Base-by-base conservation (phyloP, 2,888 invertebrate genomes). In the Labia minor region DNA sequence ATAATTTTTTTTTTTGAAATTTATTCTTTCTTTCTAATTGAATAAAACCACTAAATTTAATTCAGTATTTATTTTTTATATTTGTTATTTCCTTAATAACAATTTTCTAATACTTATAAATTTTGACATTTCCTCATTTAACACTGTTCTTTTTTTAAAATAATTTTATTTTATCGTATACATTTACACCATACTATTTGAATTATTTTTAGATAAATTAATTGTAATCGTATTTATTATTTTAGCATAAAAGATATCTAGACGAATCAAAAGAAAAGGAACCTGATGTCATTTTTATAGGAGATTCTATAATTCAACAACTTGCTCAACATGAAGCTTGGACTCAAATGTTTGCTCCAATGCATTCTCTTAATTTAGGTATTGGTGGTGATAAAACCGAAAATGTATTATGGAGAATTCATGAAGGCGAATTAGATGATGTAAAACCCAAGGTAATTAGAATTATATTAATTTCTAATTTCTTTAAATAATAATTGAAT, bases 361-460 rank as follows among this genome's bases (percentile, higher is more conserved):
- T 95, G 76, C 95, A 95, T 78, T 89, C 91, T 76, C 84, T 95
- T 72, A 95, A 95, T 78, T 91, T 92, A 79, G 93, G 94, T 73
- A 90, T 95, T 74, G 88, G 91, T 72, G 89, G 87, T 70, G 95
- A 95, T 78, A 85, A 87, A 76, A 90, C 91, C 37, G 89, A 95
- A 77, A 87, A 95, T 82, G 86, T 95, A 14, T 80, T 95, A 49
- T 95, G 95, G 95, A 83, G 95, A 73, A 85, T 95, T 63, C 83
- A 85, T 75, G 91, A 95, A 80, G 95, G 94, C 65, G 93, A 93
- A 79, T 79, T 95, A 73, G 93, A 95, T 76, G 85, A 88, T 80
- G 87, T 94, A 70, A 87, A 88, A 76, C 93, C 95, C 8, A 95
- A 93, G 83, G 92, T 92, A 76, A 78, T 65, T 68, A n/a, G n/a